A percentile compares a stretch with the other conserved stretches of the same genome.
phyloP scores from a whole-genome alignment of 1,140 invertebrate species.

The Drosophila chauvacae region DNA sequence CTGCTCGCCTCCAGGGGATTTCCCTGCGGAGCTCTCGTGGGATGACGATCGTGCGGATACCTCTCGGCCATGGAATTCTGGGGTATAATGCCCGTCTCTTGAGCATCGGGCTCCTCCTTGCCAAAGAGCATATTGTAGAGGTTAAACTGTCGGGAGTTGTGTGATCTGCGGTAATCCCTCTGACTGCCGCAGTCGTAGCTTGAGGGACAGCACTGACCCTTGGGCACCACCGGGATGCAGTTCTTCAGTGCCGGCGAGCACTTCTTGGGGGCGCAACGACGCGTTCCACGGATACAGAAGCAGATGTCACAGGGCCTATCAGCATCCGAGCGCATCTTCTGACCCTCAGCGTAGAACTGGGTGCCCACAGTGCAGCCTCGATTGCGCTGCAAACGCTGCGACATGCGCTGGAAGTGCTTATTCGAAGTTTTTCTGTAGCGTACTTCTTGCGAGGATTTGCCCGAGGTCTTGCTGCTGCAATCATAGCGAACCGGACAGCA shows the following conservation, averaged over 20 bases:
- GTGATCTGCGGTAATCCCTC: slow-evolving; percentile 58
- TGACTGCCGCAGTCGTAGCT: slow-evolving; percentile 92
- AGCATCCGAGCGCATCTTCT: slow-evolving; percentile 88
- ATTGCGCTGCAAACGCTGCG: slow-evolving; percentile 73
- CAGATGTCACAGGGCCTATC: slow-evolving; percentile 90
- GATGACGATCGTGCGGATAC: slow-evolving; percentile 76
- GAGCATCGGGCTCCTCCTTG: slow-evolving; percentile 66
- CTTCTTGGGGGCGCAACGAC: slow-evolving; percentile 90
- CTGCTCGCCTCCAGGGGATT: slow-evolving; percentile 57
- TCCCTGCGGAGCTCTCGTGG: slow-evolving; percentile 34
- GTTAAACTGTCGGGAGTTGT: slow-evolving; percentile 80
- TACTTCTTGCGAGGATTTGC: slow-evolving; percentile 78
- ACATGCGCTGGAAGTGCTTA: slow-evolving; percentile 80
- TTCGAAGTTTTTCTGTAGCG: slow-evolving; percentile 72
- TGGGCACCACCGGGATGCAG: slow-evolving; percentile 90
- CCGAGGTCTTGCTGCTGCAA: slow-evolving; percentile 87
- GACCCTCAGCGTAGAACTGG: slow-evolving; percentile 89
- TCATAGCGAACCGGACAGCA: slow-evolving; percentile 94
- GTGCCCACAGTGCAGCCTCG: slow-evolving; percentile 88
- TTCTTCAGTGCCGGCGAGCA: slow-evolving; percentile 90
- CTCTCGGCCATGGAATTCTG: slow-evolving; percentile 62
- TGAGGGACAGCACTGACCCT: slow-evolving; percentile 92
- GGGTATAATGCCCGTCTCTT: slow-evolving; percentile 33
- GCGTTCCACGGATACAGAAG: slow-evolving; percentile 91
- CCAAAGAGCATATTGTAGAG: slow-evolving; percentile 80